A percentile compares a stretch with the other conserved stretches of the same genome.
Evolutionary conservation across 35 echinoderm and acorn worm species (phyloP).

Genomic region (Apostichopus californicus): DNA sequence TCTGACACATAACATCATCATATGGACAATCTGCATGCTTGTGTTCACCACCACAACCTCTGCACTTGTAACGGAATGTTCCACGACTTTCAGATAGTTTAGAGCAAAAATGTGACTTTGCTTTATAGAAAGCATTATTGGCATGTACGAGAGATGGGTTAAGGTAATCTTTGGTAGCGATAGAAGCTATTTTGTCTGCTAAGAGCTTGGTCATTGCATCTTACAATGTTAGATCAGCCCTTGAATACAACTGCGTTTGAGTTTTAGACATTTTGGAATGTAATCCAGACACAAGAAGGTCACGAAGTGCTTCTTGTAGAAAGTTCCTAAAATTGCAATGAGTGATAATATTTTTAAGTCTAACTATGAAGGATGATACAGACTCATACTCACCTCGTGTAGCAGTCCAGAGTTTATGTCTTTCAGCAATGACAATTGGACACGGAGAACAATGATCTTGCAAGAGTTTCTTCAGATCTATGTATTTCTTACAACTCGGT

Average conservation of each 20-base stretch:
- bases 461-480: background rate
- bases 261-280: constrained; percentile 6
- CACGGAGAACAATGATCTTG: background rate
- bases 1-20: background rate
- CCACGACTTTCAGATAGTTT: background rate
- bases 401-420: constrained; percentile 36
- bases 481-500: background rate
- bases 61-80: background rate
- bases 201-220: constrained; percentile 28
- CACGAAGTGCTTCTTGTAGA: constrained; percentile 3
- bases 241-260: constrained; percentile 28
- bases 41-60: background rate
- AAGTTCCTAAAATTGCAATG: background rate
- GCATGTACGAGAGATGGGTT: background rate
- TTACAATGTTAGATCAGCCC: constrained; percentile 37
- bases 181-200: constrained; percentile 21
- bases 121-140: background rate
- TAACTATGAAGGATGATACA: constrained; percentile 8
- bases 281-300: constrained; percentile 26
- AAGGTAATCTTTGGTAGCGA: constrained; percentile 32
- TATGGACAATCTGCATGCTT: background rate
- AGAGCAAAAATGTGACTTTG: background rate
- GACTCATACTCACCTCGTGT: background rate
- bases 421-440: constrained; percentile 19
- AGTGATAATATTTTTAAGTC: constrained; percentile 9